Evolutionary conservation across 2,888 invertebrate genomes (phyloP), one percentile per base, ranked within the genome.

Genomic region (Thereva unica): DNA sequence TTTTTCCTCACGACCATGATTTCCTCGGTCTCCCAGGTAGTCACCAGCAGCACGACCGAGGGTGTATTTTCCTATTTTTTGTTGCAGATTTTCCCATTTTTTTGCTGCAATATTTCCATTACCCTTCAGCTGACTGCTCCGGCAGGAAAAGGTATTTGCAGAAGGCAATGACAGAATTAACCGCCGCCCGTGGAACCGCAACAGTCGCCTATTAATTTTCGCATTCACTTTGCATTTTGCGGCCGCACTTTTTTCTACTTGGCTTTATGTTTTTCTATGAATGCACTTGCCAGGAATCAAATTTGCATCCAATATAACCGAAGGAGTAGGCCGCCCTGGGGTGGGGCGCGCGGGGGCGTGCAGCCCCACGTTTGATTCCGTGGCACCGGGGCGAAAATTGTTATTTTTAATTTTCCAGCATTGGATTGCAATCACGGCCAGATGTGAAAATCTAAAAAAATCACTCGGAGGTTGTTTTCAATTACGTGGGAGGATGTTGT

Each of bases 231-330:
- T 23, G 23, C 23, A 23, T 23, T 23, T 23, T 23, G 23, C 23
- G 23, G 23, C 23, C 2, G 50, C 34, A 61, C 40, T 50, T 61
- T 61, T 49, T 50, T 49, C 41, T 50, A 50, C 37, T 44, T 38
- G 12, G 12, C n/a, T 54, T 50, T 37, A 37, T 35, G 35, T 35
- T 44, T 12, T 45, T 35, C 52, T 57, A 35, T 66, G 66, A 65
- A 65, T 65, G 65, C 56, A 65, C 42, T 65, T 65, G 65, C 49
- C 54, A 65, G 64, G 55, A 64, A 64, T 55, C 55, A 56, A 56
- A 55, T 65, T 65, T 50, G 41, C 47, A 65, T 55, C 55, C 55
- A 56, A 65, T 65, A 65, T 65, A 55, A 47, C 47, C 40, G 9
- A 47, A 53, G 42, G 42, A 37, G 5, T 12, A 38, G 45, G 54